Evolutionary conservation across 2,888 invertebrate species (phyloP).

Genomic region (Bruchidius siliquastri): DNA sequence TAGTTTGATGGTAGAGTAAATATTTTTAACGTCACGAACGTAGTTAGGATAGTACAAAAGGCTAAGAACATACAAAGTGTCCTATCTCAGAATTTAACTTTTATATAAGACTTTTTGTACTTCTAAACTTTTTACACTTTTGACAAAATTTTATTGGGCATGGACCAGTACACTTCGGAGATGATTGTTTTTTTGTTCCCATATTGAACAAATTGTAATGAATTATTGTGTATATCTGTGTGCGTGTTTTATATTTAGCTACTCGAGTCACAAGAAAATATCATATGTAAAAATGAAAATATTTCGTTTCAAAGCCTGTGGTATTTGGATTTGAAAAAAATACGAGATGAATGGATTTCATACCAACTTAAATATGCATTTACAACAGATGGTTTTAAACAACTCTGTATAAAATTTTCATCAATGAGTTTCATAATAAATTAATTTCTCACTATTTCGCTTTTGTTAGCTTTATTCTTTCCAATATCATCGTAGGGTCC

Average conservation of each 20-base stretch:
- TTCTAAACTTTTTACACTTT: slow-evolving; percentile 17
- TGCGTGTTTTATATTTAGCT: slow-evolving; percentile 6
- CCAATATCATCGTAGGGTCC: too few relatives aligned
- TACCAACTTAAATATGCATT: too few relatives aligned
- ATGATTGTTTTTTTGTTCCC: slow-evolving; percentile 3
- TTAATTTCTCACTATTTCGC: too few relatives aligned
- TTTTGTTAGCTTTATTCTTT: too few relatives aligned
- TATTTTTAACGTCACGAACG: neutral
- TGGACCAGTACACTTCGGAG: slow-evolving; percentile 16
- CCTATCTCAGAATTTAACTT: slow-evolving; percentile 28
- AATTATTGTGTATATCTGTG: slow-evolving; percentile 5
- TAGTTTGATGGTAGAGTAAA: neutral
- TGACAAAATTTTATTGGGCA: slow-evolving; percentile 11
- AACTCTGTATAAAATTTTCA: too few relatives aligned
- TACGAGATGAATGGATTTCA: too few relatives aligned
- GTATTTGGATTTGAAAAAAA: too few relatives aligned
- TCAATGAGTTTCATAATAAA: too few relatives aligned
- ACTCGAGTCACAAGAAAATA: neutral
- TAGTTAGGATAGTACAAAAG: slow-evolving; percentile 12
- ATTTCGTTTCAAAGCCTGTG: too few relatives aligned
- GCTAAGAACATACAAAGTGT: slow-evolving; percentile 20
- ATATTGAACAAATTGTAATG: neutral
- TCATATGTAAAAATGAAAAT: neutral
- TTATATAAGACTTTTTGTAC: slow-evolving; percentile 27
- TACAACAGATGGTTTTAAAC: too few relatives aligned